phyloP scores from a whole-genome alignment of 1,140 invertebrate genomes.

The Drosophila virilis region DNA sequence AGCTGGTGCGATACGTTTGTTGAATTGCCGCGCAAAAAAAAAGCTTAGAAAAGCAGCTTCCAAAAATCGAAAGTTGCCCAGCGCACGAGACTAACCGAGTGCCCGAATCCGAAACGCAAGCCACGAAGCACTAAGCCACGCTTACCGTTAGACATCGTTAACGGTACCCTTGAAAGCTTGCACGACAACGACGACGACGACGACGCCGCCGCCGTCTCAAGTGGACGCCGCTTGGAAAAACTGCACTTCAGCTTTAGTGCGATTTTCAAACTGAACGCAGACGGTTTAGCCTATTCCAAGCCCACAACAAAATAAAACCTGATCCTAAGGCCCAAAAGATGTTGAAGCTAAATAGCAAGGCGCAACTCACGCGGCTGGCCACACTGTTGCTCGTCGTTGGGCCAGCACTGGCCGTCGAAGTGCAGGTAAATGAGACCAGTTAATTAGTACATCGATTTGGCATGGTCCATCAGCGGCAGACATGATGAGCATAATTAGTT shows the following conservation, averaged over 20 bases:
- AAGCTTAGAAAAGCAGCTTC: conserved; percentile 57
- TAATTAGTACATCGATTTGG: conserved; percentile 31
- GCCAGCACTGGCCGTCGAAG: conserved; percentile 62
- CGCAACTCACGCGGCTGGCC: conserved; percentile 31
- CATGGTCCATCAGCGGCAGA: conserved; percentile 15
- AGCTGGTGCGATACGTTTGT: conserved; percentile 16
- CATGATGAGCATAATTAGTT: conserved; percentile 35
- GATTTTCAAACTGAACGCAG: conserved; percentile 67
- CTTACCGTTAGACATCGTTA: conserved; percentile 38
- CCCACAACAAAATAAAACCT: conserved; percentile 10
- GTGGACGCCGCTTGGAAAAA: conserved; percentile 60
- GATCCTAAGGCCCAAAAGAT: conserved; percentile 16
- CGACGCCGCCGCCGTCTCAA: conserved; percentile 38
- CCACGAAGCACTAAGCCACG: not conserved
- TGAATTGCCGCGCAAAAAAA: conserved; percentile 29
- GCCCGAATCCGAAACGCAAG: not conserved
- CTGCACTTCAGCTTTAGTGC: conserved; percentile 72
- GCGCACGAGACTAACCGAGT: conserved; percentile 33
- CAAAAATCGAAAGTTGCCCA: conserved; percentile 60
- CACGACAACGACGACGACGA: conserved; percentile 12
- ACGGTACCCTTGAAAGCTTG: conserved; percentile 73
- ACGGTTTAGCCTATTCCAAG: conserved; percentile 48
- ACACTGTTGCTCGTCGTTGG: conserved; percentile 47
- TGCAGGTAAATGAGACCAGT: conserved; percentile 55
- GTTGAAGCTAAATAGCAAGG: conserved; percentile 7